Evolutionary conservation across 2,113 vertebrate species (phyloP), one percentile per base, ranked within the genome.

Genomic region (Coracopsis vasa): DNA sequence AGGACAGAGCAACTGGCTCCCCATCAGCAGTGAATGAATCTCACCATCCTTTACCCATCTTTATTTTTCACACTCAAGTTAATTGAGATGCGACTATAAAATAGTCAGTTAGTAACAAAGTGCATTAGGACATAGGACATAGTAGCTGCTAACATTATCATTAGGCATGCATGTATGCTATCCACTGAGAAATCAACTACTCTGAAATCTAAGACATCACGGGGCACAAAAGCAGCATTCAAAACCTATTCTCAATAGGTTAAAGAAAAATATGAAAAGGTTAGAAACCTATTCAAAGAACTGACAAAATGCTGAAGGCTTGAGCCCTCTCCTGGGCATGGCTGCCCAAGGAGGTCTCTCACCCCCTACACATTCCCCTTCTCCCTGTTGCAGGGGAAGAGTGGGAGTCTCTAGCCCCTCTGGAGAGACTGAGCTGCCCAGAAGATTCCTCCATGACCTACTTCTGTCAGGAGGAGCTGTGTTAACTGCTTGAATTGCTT

Each of bases 281-380:
- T 31, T 71, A n/a, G 37, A 81, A 90, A 53, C 8, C 18, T 5
- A 9, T 7, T 3, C 58, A 56, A 67, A 72, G 10, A 53, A 37
- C 1, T 44, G 25, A 65, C 7, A 72, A 62, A 79, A 72, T 11
- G 29, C 51, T 69, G 44, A 86, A 78, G n/a, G 23, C 9, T 20
- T 7, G 2, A 81, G 19, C 9, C 13, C 11, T 53, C 50, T 67
- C 47, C 42, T 1, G 2, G 28, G 6, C 25, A 58, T 0, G 16
- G 48, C 27, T 82, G 39, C 24, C 16, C 1, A 8, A 17, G n/a
- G 27, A 2, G 2, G 7, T 11, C 14, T 66, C 4, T 0, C 24
- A 53, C 14, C n/a, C 79, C 39, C 14, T 61, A 10, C 14, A 86
- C 51, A 13, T 15, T 71, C 16, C 27, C 8, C 12, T 75, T 65